Evolutionary conservation across 2,888 invertebrate species (phyloP), one percentile per base, ranked within the genome.

Genomic region (Exocentrus adspersus): DNA sequence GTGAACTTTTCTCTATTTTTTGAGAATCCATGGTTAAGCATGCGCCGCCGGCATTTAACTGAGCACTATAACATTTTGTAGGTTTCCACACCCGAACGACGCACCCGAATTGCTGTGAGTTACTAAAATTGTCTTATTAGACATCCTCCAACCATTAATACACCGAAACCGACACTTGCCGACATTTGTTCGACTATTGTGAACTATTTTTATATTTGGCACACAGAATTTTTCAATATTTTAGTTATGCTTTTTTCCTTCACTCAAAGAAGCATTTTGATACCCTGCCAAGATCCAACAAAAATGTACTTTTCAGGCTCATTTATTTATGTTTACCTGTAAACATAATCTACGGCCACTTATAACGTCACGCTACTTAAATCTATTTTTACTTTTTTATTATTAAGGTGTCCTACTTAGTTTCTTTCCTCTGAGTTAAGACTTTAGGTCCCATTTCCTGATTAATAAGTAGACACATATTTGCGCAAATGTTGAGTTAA

Each of bases 121-220:
- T 77, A 81, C 80, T 81, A 77, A 77, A n/a, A 75, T 78, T 77
- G 78, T 74, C 77, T 79, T 80, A 77, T 78, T 75, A 75, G n/a
- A n/a, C n/a, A n/a, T n/a, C 70, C 46, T 68, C 67, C 77, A 78
- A 79, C 79, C 79, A 79, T 79, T 78, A 76, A 79, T 68, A 50
- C 67, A 61, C 63, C 67, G 64, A 72, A 63, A 72, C 75, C 77
- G 78, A 79, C 68, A 68, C 59, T 65, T 70, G 69, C 73, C 78
- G 78, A 75, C 52, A 59, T 20, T 45, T 53, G 51, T 46, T 62
- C 65, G 71, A 69, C 69, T 62, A 60, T 59, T 69, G 67, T 70
- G 61, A 59, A 68, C 68, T 69, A 71, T 73, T 71, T 72, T 74
- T 68, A 70, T 70, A 62, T 62, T 67, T 65, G 68, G 70, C 58